These are phyloP conservation scores for Threskiornis aethiopicus DNA, from an alignment of 2,797 vertebrate genomes.

Conservation along the genomic window DNA sequence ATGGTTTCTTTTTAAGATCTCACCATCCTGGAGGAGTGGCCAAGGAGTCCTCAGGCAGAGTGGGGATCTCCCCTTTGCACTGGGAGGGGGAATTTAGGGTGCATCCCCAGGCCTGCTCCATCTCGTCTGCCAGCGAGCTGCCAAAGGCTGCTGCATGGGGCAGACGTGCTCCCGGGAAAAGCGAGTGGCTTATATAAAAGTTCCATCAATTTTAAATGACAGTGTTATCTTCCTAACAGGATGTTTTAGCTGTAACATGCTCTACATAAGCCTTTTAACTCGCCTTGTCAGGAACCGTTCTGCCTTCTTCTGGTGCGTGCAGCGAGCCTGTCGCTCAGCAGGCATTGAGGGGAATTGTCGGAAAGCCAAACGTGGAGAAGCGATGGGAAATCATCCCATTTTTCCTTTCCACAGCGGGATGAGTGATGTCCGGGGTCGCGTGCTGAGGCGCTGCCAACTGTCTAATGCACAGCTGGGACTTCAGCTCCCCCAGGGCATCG, in stretches of 20 bases:
- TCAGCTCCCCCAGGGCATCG: not conserved
- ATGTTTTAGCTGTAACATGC: slow-evolving; percentile 16
- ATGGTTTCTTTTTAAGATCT: not conserved
- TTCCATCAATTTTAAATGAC: slow-evolving; percentile 55
- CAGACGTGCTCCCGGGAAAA: not conserved
- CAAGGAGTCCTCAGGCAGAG: not conserved
- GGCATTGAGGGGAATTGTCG: not conserved
- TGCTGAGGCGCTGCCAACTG: not conserved
- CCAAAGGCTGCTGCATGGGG: not conserved
- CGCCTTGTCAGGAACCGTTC: not conserved
- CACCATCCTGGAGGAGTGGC: not conserved
- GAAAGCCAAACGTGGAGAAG: not conserved
- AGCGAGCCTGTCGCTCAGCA: not conserved
- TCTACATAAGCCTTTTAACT: slow-evolving; percentile 34
- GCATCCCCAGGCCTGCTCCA: not conserved
- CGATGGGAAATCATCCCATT: not conserved
- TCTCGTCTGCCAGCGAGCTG: not conserved
- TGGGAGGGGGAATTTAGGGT: not conserved
- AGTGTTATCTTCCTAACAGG: not conserved
- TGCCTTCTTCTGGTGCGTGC: not conserved
- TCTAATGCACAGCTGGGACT: not conserved
- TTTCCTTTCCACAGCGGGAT: not conserved
- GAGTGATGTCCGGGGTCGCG: not conserved
- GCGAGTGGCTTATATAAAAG: not conserved
- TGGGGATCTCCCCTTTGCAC: not conserved